Percentiles rank a stretch among this genome's conserved stretches.
These are phyloP conservation scores for Sialia sialis DNA, from an alignment of 2,113 vertebrate species.

Conservation along the genomic window DNA sequence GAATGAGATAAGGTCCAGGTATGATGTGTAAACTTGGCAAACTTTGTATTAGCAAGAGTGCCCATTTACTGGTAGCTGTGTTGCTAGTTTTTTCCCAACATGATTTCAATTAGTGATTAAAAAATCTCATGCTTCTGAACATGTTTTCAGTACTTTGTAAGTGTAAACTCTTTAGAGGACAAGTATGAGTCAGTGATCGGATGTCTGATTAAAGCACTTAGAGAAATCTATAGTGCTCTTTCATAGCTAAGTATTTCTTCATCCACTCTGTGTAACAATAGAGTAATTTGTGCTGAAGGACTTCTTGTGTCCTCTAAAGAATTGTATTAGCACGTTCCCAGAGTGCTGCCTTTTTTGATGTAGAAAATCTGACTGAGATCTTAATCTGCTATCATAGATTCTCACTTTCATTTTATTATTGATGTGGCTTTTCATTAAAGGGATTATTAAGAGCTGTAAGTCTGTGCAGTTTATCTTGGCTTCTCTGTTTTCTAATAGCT, in stretches of 20 bases:
- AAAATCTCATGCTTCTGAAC: not conserved
- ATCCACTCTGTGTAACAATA: not conserved
- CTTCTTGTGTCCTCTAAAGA: not conserved
- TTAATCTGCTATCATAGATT: not conserved
- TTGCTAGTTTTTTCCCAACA: not conserved
- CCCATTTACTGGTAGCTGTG: not conserved
- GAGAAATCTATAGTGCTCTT: not conserved
- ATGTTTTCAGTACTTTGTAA: not conserved
- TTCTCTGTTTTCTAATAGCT: constrained; percentile 18
- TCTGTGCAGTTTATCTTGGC: not conserved
- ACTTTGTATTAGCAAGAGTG: not conserved
- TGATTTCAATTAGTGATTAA: not conserved
- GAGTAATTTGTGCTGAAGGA: not conserved
- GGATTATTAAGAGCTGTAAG: not conserved
- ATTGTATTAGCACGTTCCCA: not conserved
- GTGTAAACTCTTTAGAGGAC: not conserved
- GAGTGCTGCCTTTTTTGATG: not conserved
- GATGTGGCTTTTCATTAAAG: not conserved
- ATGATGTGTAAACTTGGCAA: not conserved
- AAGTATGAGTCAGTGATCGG: not conserved
- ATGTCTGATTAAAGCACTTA: not conserved
- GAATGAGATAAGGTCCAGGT: not conserved
- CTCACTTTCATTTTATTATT: not conserved
- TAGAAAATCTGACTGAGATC: not conserved
- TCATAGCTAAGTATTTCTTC: not conserved